A percentile compares a stretch with the other conserved stretches of the same genome.
Conservation (phyloP, 2,888 invertebrate species). For the Ectropis crepuscularia region DNA sequence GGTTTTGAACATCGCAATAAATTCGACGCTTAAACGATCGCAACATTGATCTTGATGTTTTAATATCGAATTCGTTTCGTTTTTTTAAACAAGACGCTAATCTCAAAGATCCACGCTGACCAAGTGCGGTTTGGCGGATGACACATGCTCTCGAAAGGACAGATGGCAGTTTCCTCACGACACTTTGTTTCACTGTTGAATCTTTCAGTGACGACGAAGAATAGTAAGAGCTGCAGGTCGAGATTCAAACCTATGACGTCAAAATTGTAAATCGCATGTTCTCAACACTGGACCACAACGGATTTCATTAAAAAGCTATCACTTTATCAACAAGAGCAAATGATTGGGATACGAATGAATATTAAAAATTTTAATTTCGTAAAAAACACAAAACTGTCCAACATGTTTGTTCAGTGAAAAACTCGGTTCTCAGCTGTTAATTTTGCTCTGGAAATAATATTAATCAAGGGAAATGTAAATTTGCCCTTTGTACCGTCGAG, state of each 20-base stretch:
- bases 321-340: no score
- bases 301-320: no score
- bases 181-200: background rate
- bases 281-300: no score
- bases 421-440: constrained; percentile 8
- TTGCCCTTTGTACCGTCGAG: constrained; percentile 25
- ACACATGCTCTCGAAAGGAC: background rate
- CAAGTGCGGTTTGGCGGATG: background rate
- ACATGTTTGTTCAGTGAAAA: constrained; percentile 20
- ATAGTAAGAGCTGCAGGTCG: background rate
- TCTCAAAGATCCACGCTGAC: no score
- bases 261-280: no score
- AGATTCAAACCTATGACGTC: no score
- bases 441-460: constrained; percentile 25
- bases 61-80: no score
- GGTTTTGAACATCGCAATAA: no score
- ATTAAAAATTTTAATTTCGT: constrained; percentile 2
- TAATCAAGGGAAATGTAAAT: constrained; percentile 33
- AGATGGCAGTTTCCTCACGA: background rate
- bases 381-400: constrained; percentile 16
- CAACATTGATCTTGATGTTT: no score
- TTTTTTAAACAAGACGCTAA: no score
- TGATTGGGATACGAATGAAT: no score
- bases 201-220: background rate
- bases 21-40: no score